Conservation (phyloP, 1,140 invertebrate species). For the Zaprionus capensis region DNA sequence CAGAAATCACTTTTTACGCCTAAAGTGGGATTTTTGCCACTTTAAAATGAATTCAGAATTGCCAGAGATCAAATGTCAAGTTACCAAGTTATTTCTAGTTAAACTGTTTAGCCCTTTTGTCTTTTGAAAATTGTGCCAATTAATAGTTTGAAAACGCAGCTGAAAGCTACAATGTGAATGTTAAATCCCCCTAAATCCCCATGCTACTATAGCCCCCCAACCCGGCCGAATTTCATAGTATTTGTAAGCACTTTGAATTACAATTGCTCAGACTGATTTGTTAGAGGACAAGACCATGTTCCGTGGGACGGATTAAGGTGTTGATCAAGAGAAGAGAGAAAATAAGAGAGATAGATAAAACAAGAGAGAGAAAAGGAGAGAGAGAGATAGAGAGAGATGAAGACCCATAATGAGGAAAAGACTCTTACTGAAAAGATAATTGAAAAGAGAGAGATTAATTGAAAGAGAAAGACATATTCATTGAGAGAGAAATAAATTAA, state of each 20-base stretch:
- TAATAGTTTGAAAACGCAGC: constrained; percentile 49
- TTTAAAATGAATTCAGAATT: neutral
- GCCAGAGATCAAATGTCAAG: neutral
- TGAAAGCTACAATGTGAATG: neutral
- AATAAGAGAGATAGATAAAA: constrained; percentile 9
- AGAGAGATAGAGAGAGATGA: neutral
- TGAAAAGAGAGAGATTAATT: neutral
- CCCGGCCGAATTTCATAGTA: constrained; percentile 6
- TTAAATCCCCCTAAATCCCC: neutral
- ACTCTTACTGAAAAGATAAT: neutral
- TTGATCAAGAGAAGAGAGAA: neutral
- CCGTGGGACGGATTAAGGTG: constrained; percentile 4
- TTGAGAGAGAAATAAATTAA: constrained; percentile 11
- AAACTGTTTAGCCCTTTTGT: constrained; percentile 25
- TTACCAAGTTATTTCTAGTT: neutral
- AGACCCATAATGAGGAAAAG: neutral
- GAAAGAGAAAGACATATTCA: neutral
- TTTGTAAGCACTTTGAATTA: constrained; percentile 68
- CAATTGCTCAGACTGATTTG: constrained; percentile 81
- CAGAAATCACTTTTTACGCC: neutral
- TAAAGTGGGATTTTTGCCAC: neutral
- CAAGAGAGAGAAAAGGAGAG: neutral
- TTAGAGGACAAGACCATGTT: constrained; percentile 24
- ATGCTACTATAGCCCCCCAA: neutral
- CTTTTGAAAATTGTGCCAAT: constrained; percentile 64